phyloP scores from a whole-genome alignment of 2,113 vertebrate genomes.

The Procavia capensis region DNA sequence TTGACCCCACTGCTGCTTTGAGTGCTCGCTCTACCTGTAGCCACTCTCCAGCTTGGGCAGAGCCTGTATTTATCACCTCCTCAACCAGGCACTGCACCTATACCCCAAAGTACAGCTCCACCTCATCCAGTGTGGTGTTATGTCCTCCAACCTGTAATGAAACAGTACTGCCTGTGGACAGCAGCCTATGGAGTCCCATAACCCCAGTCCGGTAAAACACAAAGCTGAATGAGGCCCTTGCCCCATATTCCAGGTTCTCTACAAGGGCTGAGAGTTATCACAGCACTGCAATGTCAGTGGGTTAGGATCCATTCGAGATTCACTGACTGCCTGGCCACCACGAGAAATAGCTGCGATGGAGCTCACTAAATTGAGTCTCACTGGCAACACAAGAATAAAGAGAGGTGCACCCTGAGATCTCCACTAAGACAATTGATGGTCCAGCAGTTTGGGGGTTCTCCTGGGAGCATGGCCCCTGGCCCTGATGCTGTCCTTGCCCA shows the following conservation, averaged over 20 bases:
- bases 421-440: no score
- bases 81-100: conserved; percentile 87
- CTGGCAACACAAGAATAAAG: no score
- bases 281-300: conserved; percentile 86
- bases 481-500: no score
- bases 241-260: background rate
- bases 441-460: no score
- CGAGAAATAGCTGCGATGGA: no score
- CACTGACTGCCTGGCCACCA: no score
- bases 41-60: conserved; percentile 85
- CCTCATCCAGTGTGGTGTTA: conserved; percentile 87
- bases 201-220: background rate
- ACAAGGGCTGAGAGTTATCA: conserved; percentile 78
- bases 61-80: conserved; percentile 89
- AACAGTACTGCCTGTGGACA: conserved; percentile 89
- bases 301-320: conserved; percentile 84
- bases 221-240: background rate
- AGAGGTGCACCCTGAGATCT: no score
- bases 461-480: no score
- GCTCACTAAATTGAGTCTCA: no score
- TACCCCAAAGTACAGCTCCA: conserved; percentile 86
- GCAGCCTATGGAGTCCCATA: background rate
- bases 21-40: conserved; percentile 85
- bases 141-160: conserved; percentile 92
- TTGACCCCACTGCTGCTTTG: conserved; percentile 86